Percentiles rank a stretch among this genome's conserved stretches.
Conservation (phyloP, 1,140 invertebrate genomes). For the Drosophila suzukii region DNA sequence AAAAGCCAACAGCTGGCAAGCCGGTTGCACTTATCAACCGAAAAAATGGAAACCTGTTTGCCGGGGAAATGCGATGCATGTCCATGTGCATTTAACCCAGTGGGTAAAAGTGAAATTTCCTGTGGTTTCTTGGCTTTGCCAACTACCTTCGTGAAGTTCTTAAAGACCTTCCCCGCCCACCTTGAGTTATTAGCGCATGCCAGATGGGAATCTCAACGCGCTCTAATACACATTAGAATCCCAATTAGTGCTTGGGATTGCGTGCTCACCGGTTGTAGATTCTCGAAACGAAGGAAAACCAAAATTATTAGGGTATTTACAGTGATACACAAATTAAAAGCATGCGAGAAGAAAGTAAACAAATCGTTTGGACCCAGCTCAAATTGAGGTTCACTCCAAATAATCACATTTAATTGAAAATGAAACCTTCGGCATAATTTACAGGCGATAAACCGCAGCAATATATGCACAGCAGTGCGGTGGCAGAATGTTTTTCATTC, state of each 20-base stretch:
- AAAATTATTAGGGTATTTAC: conserved; percentile 12
- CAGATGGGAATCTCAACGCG: conserved; percentile 67
- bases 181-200: conserved; percentile 78
- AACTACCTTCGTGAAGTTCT: conserved; percentile 49
- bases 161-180: conserved; percentile 13
- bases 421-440: conserved; percentile 33
- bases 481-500: conserved; percentile 15
- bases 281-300: conserved; percentile 16
- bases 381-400: neutral
- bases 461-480: conserved; percentile 5
- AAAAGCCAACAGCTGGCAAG: conserved; percentile 41
- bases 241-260: conserved; percentile 51
- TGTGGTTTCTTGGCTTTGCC: conserved; percentile 7
- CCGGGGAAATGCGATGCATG: conserved; percentile 30
- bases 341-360: conserved; percentile 29
- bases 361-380: conserved; percentile 3
- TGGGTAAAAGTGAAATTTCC: conserved; percentile 73
- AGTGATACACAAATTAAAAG: conserved; percentile 25
- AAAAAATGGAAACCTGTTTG: conserved; percentile 62
- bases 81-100: conserved; percentile 35
- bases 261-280: conserved; percentile 42
- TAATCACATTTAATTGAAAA: conserved; percentile 15
- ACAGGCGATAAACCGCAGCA: conserved; percentile 33
- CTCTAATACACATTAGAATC: conserved; percentile 69
- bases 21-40: conserved; percentile 43